These are phyloP conservation scores for Limnephilus rhombicus DNA, from an alignment of 2,888 invertebrate genomes.

Conservation along the genomic window DNA sequence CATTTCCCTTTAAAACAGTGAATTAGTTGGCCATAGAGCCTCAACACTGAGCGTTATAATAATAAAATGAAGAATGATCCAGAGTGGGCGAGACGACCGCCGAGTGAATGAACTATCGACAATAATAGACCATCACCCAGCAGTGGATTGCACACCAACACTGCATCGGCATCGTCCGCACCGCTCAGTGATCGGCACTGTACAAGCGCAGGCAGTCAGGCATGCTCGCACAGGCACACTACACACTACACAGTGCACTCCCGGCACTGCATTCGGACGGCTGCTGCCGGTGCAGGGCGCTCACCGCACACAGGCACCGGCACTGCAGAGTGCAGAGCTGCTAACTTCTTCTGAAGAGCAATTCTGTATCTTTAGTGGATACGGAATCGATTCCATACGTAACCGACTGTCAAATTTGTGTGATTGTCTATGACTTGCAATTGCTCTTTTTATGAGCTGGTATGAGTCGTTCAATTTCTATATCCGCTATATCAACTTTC, in stretches of 20 bases:
- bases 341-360: no score
- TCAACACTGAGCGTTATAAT: neutral
- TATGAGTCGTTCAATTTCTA: no score
- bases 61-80: neutral
- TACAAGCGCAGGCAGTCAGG: neutral
- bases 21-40: neutral
- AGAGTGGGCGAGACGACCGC: slow-evolving; percentile 2
- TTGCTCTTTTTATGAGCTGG: no score
- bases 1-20: neutral
- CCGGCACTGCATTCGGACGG: neutral
- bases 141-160: neutral
- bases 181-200: neutral
- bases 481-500: no score
- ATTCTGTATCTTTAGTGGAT: no score
- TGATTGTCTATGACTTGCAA: no score
- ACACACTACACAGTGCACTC: no score
- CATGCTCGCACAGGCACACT: no score
- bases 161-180: neutral
- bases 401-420: no score
- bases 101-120: slow-evolving; percentile 47
- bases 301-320: no score
- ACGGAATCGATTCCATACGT: no score
- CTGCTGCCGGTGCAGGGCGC: neutral
- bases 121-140: slow-evolving; percentile 41
- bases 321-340: no score